phyloP scores from a whole-genome alignment of 2,113 vertebrate genomes.

The Peromyscus polionotus region DNA sequence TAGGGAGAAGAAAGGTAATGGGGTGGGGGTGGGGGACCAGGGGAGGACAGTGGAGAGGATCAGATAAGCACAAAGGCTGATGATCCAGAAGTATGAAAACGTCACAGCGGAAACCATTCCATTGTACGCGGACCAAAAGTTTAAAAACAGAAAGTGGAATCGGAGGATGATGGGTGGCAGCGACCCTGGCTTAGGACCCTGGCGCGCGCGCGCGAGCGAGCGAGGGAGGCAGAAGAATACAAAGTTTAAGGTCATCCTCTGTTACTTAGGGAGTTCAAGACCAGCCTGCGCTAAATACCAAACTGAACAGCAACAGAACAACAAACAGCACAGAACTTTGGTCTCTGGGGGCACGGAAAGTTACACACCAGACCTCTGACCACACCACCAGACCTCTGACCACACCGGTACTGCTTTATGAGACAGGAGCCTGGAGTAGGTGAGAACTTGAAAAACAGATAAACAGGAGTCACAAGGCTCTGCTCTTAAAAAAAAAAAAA shows the following conservation, averaged over 20 bases:
- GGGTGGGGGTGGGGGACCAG: fast-evolving
- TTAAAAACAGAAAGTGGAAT: not conserved
- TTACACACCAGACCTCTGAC: not conserved
- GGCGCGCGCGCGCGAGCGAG: too few relatives aligned
- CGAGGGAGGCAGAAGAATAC: not conserved
- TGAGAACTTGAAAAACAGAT: not conserved
- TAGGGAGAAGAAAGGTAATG: not conserved
- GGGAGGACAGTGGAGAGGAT: too few relatives aligned
- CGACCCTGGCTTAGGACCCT: too few relatives aligned
- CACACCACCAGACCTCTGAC: not conserved
- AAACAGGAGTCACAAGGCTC: not conserved
- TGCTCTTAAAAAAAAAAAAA: not conserved
- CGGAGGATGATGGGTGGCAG: not conserved
- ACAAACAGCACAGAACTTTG: too few relatives aligned
- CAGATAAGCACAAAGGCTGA: not conserved
- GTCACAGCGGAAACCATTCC: not conserved
- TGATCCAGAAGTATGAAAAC: too few relatives aligned
- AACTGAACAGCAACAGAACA: not conserved
- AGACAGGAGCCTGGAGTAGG: too few relatives aligned
- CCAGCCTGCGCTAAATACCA: not conserved
- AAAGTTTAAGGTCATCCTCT: not conserved
- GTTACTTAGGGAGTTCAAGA: not conserved
- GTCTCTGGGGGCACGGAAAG: not conserved
- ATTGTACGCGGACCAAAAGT: not conserved
- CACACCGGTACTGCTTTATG: not conserved